Base-by-base conservation (phyloP, 2,113 vertebrate genomes). In the Sinocyclocheilus grahami region DNA sequence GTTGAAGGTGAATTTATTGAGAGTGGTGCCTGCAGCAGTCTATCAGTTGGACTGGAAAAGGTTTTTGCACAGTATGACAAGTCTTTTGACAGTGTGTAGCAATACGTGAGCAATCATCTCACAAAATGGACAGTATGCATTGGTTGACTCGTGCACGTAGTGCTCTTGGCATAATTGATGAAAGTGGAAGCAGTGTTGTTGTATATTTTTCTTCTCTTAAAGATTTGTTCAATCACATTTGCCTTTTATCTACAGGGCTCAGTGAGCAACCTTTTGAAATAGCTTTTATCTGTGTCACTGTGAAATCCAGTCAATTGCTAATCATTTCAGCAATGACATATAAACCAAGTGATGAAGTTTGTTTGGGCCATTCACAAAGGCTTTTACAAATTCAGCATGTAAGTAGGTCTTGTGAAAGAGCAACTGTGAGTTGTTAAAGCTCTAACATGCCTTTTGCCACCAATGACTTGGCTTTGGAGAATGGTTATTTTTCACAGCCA, bases 101-200 rank as follows among this genome's bases (percentile, higher is more conserved):
- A 72, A 18, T 72, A 72, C 69, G 22, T 72, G 69, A 1, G 69
- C 69, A 42, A 39, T 72, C 5, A 39, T 72, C 42, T 39, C 18
- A 20, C 69, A 39, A 3, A 72, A 72, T 22, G 69, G 33, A 72
- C 69, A 42, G 8, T 72, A 37, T 72, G 69, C 69, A 72, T 0
- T 72, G 69, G 6, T 72, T 39, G 33, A 72, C 30, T 42, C 69
- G 42, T 72, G 69, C 37, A 39, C 33, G 69, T 2, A 72, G 11
- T 42, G 37, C 7, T 39, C 3, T 42, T 72, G 69, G 69, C 18
- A 72, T 72, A 37, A 3, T 72, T 42, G 69, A 72, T 72, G 69
- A 8, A 72, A 72, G 22, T 72, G 69, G 69, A 72, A 72, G 37
- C 22, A 72, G 69, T 72, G 18, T 72, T 72, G 69, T 42, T 72